Evolutionary conservation across 2,113 vertebrate genomes (phyloP).

Genomic region (Pongo abelii): DNA sequence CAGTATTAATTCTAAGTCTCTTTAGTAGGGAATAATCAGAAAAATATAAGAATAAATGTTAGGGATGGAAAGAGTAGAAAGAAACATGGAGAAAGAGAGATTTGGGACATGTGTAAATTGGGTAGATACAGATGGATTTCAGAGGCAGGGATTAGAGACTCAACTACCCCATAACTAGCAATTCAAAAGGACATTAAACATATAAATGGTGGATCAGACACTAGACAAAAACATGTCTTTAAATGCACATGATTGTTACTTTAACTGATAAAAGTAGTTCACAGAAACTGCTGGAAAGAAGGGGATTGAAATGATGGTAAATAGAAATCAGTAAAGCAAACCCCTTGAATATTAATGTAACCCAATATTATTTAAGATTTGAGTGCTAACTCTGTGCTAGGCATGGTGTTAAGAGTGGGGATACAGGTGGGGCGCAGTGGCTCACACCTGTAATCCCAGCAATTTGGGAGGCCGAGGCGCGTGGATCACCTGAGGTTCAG

Average conservation of each 20-base stretch:
- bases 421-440: no score
- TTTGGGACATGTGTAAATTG: not conserved
- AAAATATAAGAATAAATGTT: not conserved
- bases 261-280: not conserved
- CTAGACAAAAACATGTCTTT: not conserved
- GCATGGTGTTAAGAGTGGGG: not conserved
- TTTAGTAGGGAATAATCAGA: not conserved
- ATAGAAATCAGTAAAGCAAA: not conserved
- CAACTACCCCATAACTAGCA: not conserved
- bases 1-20: not conserved
- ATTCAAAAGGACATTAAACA: not conserved
- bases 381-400: not conserved
- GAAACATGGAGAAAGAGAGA: not conserved
- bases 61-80: not conserved
- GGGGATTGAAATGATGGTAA: not conserved
- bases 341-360: not conserved
- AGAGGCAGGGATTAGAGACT: not conserved
- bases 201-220: not conserved
- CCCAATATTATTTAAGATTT: not conserved
- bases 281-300: not conserved
- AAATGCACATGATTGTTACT: not conserved
- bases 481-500: no score
- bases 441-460: no score
- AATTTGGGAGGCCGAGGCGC: no score
- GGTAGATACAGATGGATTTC: not conserved